phyloP scores from a whole-genome alignment of 2,888 invertebrate species.

The Heteromyza rotundicornis region DNA sequence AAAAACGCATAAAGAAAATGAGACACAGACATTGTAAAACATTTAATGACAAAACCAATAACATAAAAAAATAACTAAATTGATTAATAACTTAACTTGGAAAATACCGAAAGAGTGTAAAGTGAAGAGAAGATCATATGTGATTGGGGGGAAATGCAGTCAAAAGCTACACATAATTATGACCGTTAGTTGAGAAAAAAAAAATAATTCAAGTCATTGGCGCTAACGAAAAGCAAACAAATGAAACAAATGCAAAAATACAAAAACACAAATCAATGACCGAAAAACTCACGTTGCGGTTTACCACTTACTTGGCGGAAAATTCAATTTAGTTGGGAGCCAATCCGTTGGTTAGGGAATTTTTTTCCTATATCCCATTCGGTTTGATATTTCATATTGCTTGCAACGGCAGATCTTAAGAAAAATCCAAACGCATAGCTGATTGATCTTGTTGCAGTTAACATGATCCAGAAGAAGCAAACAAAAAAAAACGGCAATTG shows the following conservation, averaged over 20 bases:
- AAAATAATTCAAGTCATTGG: background rate
- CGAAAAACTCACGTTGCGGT: conserved; percentile 9
- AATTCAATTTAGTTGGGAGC: background rate
- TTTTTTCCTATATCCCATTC: background rate
- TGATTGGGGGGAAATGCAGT: too few species aligned
- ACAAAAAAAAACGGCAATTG: background rate
- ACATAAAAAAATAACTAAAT: too few species aligned
- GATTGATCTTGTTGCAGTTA: conserved; percentile 8
- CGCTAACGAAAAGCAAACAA: background rate
- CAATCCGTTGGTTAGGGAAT: background rate
- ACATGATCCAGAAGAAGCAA: background rate
- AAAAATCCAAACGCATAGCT: background rate
- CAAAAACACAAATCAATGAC: conserved; percentile 4
- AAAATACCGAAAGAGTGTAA: too few species aligned
- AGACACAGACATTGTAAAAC: background rate
- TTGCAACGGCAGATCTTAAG: background rate
- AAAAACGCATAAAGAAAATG: conserved; percentile 5
- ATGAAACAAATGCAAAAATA: background rate
- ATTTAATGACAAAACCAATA: background rate
- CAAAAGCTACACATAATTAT: background rate
- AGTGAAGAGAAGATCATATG: too few species aligned
- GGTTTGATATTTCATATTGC: too few species aligned
- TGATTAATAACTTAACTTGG: background rate
- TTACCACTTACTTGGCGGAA: conserved; percentile 4
- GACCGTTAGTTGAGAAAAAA: background rate